Conservation (phyloP, 2,888 invertebrate genomes). For the Caenorhabditis wallacei region DNA sequence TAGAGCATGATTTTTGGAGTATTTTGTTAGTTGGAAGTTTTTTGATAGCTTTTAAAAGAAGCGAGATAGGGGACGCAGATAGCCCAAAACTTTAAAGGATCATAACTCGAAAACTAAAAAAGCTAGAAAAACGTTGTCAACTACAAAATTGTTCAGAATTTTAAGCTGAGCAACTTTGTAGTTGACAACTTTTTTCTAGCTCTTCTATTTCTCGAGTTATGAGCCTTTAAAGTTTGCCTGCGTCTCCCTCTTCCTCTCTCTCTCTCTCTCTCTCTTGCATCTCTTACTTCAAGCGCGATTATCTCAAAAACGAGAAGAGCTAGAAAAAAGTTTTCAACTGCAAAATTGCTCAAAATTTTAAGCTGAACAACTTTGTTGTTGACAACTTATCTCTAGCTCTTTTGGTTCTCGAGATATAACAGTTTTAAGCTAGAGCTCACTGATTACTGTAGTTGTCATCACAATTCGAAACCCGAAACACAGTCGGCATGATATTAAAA, state of each 20-base stretch:
- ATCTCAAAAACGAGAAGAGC: no score
- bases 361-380: background rate
- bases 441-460: conserved; percentile 12
- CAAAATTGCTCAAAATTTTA: background rate
- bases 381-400: background rate
- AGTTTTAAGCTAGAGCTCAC: conserved; percentile 11
- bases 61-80: no score
- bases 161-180: background rate
- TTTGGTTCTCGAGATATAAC: background rate
- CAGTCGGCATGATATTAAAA: conserved; percentile 31
- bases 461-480: conserved; percentile 45
- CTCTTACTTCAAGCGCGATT: no score
- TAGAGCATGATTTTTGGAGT: no score
- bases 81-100: no score
- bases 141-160: background rate
- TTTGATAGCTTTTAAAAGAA: no score
- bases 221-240: no score
- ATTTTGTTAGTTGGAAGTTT: background rate
- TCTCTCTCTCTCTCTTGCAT: no score
- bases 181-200: no score
- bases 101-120: background rate
- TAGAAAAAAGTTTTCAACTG: background rate
- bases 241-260: no score
- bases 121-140: background rate
- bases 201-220: no score